Evolutionary conservation across 2,888 invertebrate genomes (phyloP).

Genomic region (Lacanobia wlatinum): DNA sequence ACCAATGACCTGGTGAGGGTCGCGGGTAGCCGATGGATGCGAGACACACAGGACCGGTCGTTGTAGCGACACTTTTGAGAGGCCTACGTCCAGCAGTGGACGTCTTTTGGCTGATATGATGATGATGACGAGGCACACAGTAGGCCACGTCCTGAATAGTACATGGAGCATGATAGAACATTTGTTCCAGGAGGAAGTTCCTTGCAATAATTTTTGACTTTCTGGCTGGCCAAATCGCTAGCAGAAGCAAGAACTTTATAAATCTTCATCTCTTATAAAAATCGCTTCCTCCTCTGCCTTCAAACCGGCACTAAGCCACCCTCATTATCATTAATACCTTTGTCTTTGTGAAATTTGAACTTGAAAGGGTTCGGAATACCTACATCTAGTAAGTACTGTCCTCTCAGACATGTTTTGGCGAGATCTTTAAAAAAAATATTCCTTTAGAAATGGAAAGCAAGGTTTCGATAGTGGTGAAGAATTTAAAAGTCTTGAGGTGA

Average conservation of each 20-base stretch:
- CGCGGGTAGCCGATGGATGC: too few species aligned
- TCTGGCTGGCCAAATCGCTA: too few species aligned
- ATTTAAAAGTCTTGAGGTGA: not conserved
- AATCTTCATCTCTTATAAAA: not conserved
- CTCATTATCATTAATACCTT: constrained; percentile 73
- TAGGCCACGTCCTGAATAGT: too few species aligned
- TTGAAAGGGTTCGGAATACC: constrained; percentile 67
- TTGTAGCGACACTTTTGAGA: too few species aligned
- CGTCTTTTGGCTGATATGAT: too few species aligned
- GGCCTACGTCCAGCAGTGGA: too few species aligned
- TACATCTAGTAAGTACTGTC: constrained; percentile 23
- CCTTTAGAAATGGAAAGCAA: constrained; percentile 1
- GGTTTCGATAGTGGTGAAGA: not conserved
- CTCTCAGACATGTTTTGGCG: constrained; percentile 45
- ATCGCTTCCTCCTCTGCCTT: constrained; percentile 45
- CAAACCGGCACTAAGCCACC: constrained; percentile 46
- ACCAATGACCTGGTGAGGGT: too few species aligned
- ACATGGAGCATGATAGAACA: too few species aligned
- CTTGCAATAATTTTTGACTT: too few species aligned
- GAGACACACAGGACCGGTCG: too few species aligned
- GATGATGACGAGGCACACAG: too few species aligned
- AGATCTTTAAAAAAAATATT: constrained; percentile 19
- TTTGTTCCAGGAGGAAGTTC: too few species aligned
- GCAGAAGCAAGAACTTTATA: not conserved
- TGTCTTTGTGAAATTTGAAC: constrained; percentile 76